Percentiles rank a stretch among this genome's conserved stretches.
phyloP scores from a whole-genome alignment of 2,888 invertebrate species.

The Agrilus biguttatus region DNA sequence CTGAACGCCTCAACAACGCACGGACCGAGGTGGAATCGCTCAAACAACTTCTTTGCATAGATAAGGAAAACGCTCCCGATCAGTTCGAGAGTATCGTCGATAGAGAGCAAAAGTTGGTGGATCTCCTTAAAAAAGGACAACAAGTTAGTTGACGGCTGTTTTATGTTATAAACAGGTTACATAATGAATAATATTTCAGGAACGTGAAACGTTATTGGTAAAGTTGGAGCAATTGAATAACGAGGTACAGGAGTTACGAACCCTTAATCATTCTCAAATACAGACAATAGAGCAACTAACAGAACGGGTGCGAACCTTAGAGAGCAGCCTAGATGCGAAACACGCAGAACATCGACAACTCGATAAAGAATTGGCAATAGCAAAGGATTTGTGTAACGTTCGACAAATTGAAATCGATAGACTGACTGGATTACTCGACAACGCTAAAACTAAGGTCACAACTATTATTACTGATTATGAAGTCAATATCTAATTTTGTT shows the following conservation, averaged over 20 bases:
- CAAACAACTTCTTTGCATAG: slow-evolving; percentile 61
- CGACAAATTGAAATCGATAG: slow-evolving; percentile 68
- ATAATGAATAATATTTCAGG: slow-evolving; percentile 27
- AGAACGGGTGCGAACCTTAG: slow-evolving; percentile 56
- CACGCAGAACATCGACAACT: slow-evolving; percentile 59
- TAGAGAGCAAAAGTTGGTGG: slow-evolving; percentile 67
- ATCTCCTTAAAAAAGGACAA: slow-evolving; percentile 69
- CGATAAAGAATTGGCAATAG: slow-evolving; percentile 56
- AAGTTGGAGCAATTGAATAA: slow-evolving; percentile 68
- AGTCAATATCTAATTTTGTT: not conserved
- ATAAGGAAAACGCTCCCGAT: slow-evolving; percentile 38
- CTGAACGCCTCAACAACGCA: slow-evolving; percentile 80
- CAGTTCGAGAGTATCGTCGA: slow-evolving; percentile 51
- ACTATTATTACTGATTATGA: too few relatives aligned
- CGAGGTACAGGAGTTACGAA: slow-evolving; percentile 50
- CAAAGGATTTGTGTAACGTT: slow-evolving; percentile 60
- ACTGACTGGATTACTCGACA: slow-evolving; percentile 63
- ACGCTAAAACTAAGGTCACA: slow-evolving; percentile 63
- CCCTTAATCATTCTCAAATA: slow-evolving; percentile 42
- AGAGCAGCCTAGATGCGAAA: slow-evolving; percentile 58
- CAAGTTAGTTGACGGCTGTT: slow-evolving; percentile 17
- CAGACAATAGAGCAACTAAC: slow-evolving; percentile 49
- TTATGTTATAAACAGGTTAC: too few relatives aligned
- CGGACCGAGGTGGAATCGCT: slow-evolving; percentile 72
- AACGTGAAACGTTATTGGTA: slow-evolving; percentile 53